These are phyloP conservation scores for Sebastes fasciatus DNA, from an alignment of 2,113 vertebrate species.

Conservation along the genomic window DNA sequence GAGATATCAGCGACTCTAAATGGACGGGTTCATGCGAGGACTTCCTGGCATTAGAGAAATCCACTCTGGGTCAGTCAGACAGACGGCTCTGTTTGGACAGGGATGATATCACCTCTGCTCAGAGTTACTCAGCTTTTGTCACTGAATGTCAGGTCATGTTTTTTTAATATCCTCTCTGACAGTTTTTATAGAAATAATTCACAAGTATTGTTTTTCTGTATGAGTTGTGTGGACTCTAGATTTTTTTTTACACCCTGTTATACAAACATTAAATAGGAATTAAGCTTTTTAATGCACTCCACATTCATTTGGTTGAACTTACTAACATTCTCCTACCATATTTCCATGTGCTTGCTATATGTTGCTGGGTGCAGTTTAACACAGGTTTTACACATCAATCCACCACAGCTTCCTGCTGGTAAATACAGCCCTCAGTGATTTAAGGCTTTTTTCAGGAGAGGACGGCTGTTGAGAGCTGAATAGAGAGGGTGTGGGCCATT, in stretches of 20 bases:
- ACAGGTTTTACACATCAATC: neutral
- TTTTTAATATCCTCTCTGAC: neutral
- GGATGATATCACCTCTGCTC: neutral
- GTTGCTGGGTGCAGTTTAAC: neutral
- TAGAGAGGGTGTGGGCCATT: slow-evolving; percentile 22
- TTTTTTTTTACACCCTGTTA: neutral
- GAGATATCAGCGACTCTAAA: slow-evolving; percentile 5
- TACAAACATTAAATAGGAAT: neutral
- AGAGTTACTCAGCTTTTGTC: neutral
- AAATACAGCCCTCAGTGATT: slow-evolving; percentile 7
- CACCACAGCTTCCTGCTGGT: slow-evolving; percentile 5
- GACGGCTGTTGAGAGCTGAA: slow-evolving; percentile 27
- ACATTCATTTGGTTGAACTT: neutral
- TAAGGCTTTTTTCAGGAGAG: slow-evolving; percentile 18
- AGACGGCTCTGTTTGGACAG: slow-evolving; percentile 5
- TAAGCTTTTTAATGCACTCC: neutral
- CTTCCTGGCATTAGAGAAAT: neutral
- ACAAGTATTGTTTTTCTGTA: neutral
- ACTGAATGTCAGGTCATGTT: neutral
- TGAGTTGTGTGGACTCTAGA: neutral
- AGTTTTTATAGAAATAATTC: neutral
- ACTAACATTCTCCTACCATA: too few relatives aligned
- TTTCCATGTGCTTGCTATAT: neutral
- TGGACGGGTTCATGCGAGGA: slow-evolving; percentile 1
- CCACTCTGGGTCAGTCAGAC: neutral